phyloP scores from a whole-genome alignment of 2,888 invertebrate species.

The Hydroisotoma schaefferi region DNA sequence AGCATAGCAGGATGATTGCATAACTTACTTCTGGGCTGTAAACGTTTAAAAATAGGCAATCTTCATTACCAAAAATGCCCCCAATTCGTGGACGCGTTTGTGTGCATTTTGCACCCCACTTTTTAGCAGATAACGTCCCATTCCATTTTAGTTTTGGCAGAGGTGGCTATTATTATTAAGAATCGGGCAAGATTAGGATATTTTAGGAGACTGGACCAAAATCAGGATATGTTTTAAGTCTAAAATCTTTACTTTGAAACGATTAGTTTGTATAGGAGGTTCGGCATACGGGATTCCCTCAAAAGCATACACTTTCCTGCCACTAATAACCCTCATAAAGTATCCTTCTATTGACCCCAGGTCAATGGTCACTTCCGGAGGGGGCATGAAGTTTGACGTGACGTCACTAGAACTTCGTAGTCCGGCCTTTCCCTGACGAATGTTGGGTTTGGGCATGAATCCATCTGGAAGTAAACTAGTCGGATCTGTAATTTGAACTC shows the following conservation, averaged over 20 bases:
- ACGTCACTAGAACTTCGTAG: constrained; percentile 17
- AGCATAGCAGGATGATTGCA: too few species aligned
- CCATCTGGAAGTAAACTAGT: constrained; percentile 24
- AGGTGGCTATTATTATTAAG: constrained; percentile 23
- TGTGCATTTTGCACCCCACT: constrained; percentile 24
- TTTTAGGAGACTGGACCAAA: background rate
- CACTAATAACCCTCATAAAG: constrained; percentile 33
- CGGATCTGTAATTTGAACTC: constrained; percentile 25
- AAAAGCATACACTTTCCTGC: constrained; percentile 34
- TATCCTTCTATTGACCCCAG: constrained; percentile 34
- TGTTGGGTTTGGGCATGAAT: constrained; percentile 25
- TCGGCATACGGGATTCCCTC: constrained; percentile 44
- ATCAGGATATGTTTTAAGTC: background rate
- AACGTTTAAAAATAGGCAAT: constrained; percentile 16
- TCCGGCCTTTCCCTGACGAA: constrained; percentile 27
- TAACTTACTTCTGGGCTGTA: constrained; percentile 18
- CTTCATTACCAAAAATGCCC: constrained; percentile 6
- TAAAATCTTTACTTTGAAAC: constrained; percentile 18
- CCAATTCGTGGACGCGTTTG: constrained; percentile 25
- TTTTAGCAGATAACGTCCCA: constrained; percentile 24
- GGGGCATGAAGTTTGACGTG: background rate
- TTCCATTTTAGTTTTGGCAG: constrained; percentile 33
- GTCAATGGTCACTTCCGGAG: constrained; percentile 9
- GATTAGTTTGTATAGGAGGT: constrained; percentile 25
- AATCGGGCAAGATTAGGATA: background rate